Conservation (phyloP, 2,113 vertebrate species). For the Sminthopsis crassicaudata region DNA sequence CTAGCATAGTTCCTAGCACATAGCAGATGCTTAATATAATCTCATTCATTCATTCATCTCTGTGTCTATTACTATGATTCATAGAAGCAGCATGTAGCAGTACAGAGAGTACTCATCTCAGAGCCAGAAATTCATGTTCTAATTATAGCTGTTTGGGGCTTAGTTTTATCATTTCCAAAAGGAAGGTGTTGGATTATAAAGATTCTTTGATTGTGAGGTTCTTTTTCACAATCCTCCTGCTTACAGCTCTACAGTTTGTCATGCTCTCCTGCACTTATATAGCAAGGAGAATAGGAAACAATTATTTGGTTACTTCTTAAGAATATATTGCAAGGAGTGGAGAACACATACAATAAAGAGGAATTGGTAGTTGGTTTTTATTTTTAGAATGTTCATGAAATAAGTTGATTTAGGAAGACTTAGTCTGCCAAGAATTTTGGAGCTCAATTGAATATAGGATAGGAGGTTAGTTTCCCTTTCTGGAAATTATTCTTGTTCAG, state of each 20-base stretch:
- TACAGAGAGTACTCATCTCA: not conserved
- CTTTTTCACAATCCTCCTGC: not conserved
- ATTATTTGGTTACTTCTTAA: not conserved
- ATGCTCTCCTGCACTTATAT: not conserved
- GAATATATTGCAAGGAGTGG: not conserved
- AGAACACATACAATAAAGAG: not conserved
- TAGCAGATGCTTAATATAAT: not conserved
- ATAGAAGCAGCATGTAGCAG: not conserved
- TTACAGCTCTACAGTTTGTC: not conserved
- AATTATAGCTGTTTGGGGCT: not conserved
- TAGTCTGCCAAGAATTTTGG: not conserved
- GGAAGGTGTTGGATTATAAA: not conserved
- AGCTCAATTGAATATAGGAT: not conserved
- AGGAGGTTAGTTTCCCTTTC: not conserved
- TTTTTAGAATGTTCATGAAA: not conserved
- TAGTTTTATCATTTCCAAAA: not conserved
- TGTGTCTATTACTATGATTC: not conserved
- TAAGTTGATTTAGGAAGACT: not conserved
- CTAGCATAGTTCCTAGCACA: not conserved
- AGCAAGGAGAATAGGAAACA: not conserved
- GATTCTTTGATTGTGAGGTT: not conserved
- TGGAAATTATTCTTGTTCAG: not conserved
- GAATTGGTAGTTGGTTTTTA: not conserved
- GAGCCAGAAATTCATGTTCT: not conserved
- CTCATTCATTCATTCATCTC: not conserved